phyloP scores from a whole-genome alignment of 2,888 invertebrate species.

The Epiblema foenella region DNA sequence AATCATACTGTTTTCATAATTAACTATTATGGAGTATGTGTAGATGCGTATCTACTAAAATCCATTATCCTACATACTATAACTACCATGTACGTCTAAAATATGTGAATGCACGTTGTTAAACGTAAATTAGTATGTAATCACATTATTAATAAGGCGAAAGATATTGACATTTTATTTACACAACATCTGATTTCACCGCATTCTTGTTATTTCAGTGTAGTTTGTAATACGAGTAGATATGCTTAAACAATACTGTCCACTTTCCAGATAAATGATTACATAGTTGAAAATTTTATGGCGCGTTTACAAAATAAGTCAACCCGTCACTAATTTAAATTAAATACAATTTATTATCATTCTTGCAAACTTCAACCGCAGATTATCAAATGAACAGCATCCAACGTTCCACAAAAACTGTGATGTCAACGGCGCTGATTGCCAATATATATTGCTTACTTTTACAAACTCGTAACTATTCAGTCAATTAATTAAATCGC shows the following conservation, averaged over 20 bases:
- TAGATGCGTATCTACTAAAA: not conserved
- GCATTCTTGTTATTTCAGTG: too few relatives aligned
- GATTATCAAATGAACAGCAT: slow-evolving; percentile 19
- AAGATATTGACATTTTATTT: too few relatives aligned
- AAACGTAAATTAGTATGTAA: not conserved
- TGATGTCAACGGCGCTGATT: slow-evolving; percentile 60
- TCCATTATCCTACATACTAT: not conserved
- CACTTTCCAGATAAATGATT: too few relatives aligned
- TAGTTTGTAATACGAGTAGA: too few relatives aligned
- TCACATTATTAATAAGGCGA: too few relatives aligned
- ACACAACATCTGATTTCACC: too few relatives aligned
- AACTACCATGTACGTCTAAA: not conserved
- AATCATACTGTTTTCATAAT: not conserved
- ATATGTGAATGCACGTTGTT: not conserved
- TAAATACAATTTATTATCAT: slow-evolving; percentile 9
- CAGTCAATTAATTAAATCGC: not conserved
- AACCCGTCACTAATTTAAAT: slow-evolving; percentile 2
- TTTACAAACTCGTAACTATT: slow-evolving; percentile 2
- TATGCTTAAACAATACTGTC: too few relatives aligned
- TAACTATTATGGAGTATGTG: not conserved
- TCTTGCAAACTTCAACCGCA: slow-evolving; percentile 22
- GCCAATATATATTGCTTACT: slow-evolving; percentile 53
- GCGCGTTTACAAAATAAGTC: not conserved
- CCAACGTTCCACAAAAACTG: slow-evolving; percentile 41
- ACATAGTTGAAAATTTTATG: not conserved